Percentiles rank a stretch among this genome's conserved stretches.
These are phyloP conservation scores for Numenius arquata DNA, from an alignment of 2,113 vertebrate species.

Conservation along the genomic window DNA sequence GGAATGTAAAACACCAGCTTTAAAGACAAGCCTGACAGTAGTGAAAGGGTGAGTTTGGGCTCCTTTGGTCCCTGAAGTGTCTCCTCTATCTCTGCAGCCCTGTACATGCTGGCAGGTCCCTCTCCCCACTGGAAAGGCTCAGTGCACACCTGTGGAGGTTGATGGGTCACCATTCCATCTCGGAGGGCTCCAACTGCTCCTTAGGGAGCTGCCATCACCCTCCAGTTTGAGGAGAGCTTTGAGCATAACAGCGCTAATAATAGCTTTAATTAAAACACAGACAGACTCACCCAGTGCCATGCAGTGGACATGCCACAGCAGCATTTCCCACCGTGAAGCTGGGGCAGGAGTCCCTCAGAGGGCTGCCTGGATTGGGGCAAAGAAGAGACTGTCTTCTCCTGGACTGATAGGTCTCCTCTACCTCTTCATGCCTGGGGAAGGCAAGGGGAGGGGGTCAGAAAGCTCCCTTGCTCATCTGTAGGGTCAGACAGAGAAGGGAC, in stretches of 20 bases:
- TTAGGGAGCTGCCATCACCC: background rate
- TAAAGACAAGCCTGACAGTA: background rate
- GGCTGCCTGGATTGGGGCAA: background rate
- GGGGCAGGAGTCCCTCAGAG: background rate
- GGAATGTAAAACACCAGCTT: background rate
- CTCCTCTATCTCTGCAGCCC: background rate
- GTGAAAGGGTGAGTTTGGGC: background rate
- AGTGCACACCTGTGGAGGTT: background rate
- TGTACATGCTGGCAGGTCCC: background rate
- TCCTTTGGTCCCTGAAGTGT: background rate
- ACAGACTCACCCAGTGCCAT: background rate
- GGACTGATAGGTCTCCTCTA: background rate
- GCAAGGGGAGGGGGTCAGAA: fast-evolving
- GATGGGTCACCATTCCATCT: background rate
- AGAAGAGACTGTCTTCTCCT: background rate
- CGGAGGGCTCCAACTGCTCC: fast-evolving
- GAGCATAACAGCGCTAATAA: background rate
- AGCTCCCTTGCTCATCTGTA: fast-evolving
- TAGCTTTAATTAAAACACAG: background rate
- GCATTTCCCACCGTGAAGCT: background rate
- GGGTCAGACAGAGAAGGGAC: background rate
- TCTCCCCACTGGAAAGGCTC: background rate
- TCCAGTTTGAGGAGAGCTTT: background rate
- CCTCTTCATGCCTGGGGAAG: background rate
- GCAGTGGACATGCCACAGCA: background rate